Evolutionary conservation across 2,113 vertebrate genomes (phyloP), one percentile per base, ranked within the genome.

Genomic region (Pomatorhinus ruficollis): DNA sequence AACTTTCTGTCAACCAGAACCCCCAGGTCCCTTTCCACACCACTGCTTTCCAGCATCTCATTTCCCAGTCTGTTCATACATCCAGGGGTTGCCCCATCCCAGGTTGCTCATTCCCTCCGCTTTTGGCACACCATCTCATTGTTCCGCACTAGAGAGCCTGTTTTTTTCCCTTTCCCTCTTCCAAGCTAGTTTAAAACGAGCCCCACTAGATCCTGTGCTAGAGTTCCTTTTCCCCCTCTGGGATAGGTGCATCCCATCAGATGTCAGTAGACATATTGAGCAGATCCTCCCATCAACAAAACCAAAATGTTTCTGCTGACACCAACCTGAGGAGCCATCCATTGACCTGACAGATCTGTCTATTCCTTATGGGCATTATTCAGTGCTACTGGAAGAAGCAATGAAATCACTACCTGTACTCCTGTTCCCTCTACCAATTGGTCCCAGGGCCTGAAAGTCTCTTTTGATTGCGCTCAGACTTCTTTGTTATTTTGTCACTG

Each of bases 1-100:
- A 37, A 5, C 8, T 35, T 44, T 0, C 25, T 2, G 1, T 44
- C 3, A 7, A 11, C 7, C 37, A 83, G 37, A 3, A 31, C 5
- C 17, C 14, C 25, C 33, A 9, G 4, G 13, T 37, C 13, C 10
- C 33, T 45, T 53, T 45, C 27, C 18, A 9, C 3, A 3, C 3
- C 1, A 1, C 17, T 37, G 11, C 27, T 72, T 4, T 17, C 39
- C 39, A 71, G 39, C 6, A 13, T 37, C 39, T 61, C 47, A 63
- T 53, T 45, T 8, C 39, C 15, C 13, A 27, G 17, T 27, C 39
- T 83, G 33, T 45, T 6, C 9, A 6, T 18, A 33, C 1, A 54
- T 12, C 28, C 39, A 54, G 14, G 57, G n/a, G 5, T 37, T 54
- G 23, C 7, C 33, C 49, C 19, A 17, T 33, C 27, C 17, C 68